phyloP scores from a whole-genome alignment of 1,140 invertebrate genomes.

The Ostrea edulis region DNA sequence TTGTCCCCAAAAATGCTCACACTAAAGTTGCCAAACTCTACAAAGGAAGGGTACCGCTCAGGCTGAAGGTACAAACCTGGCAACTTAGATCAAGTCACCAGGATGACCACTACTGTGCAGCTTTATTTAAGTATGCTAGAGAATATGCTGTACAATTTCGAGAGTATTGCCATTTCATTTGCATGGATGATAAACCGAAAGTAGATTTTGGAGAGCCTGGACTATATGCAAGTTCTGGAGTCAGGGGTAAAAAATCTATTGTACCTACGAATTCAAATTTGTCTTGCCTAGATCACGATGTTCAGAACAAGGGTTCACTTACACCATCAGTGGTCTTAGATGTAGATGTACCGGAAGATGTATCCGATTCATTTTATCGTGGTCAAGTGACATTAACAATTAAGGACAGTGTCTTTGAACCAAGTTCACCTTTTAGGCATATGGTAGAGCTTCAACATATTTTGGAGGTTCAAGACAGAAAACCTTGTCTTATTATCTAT shows the following conservation, averaged over 20 bases:
- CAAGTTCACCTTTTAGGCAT: conserved; percentile 52
- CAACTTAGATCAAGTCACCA: conserved; percentile 52
- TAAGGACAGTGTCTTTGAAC: conserved; percentile 57
- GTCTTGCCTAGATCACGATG: conserved; percentile 56
- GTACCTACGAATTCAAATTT: conserved; percentile 42
- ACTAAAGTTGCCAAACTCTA: too few species aligned
- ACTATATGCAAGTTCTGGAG: conserved; percentile 49
- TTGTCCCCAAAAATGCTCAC: too few species aligned
- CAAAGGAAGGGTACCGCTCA: background rate
- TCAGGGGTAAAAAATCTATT: conserved; percentile 55
- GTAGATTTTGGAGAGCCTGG: conserved; percentile 61
- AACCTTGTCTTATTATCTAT: conserved; percentile 43
- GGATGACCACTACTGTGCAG: conserved; percentile 63
- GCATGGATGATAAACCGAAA: conserved; percentile 62
- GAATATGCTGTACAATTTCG: conserved; percentile 55
- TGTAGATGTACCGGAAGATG: conserved; percentile 51
- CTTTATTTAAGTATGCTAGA: conserved; percentile 55
- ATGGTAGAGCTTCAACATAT: conserved; percentile 46
- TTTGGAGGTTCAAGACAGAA: background rate
- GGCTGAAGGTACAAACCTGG: conserved; percentile 57
- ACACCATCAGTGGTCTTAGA: conserved; percentile 55
- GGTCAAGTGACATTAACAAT: conserved; percentile 43
- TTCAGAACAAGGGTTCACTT: conserved; percentile 50
- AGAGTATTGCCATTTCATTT: conserved; percentile 45
- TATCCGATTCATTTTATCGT: conserved; percentile 48